Conservation (phyloP, 2,888 invertebrate species). For the Amblyjoppa proteus region DNA sequence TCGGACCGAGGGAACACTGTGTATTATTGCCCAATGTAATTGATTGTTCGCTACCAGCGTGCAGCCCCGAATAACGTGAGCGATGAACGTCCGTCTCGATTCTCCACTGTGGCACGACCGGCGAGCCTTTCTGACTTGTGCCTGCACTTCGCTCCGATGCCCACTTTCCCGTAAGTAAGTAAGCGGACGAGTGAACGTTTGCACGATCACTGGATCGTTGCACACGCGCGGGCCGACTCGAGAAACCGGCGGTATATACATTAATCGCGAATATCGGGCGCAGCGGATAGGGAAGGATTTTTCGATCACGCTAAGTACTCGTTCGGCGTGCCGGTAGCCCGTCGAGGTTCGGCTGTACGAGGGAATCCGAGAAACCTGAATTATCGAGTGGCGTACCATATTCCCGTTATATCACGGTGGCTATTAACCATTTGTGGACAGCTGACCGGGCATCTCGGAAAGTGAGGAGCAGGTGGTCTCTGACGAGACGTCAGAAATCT, state of each 20-base stretch:
- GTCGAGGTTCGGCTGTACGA: not conserved
- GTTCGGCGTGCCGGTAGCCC: not conserved
- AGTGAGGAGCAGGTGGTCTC: constrained; percentile 59
- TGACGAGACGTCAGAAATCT: constrained; percentile 28
- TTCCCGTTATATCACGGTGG: constrained; percentile 61
- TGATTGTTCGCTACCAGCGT: constrained; percentile 73
- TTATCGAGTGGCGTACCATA: constrained; percentile 46
- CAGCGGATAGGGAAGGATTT: constrained; percentile 4
- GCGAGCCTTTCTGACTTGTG: constrained; percentile 5
- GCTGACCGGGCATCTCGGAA: constrained; percentile 72
- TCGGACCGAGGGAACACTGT: not conserved
- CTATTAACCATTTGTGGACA: constrained; percentile 66
- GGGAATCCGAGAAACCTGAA: constrained; percentile 17
- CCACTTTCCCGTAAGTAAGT: constrained; percentile 61
- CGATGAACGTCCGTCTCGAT: constrained; percentile 42
- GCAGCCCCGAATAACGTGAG: constrained; percentile 45
- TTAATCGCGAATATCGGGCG: constrained; percentile 1
- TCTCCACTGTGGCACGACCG: constrained; percentile 21
- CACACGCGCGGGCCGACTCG: not conserved
- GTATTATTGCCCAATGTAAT: constrained; percentile 72
- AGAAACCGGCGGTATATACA: constrained; percentile 13
- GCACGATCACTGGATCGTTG: constrained; percentile 28
- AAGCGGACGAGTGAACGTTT: constrained; percentile 51
- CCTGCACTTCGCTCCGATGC: constrained; percentile 32
- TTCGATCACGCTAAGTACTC: constrained; percentile 11